Conservation (phyloP, 2,797 vertebrate species). For the Esox lucius region DNA sequence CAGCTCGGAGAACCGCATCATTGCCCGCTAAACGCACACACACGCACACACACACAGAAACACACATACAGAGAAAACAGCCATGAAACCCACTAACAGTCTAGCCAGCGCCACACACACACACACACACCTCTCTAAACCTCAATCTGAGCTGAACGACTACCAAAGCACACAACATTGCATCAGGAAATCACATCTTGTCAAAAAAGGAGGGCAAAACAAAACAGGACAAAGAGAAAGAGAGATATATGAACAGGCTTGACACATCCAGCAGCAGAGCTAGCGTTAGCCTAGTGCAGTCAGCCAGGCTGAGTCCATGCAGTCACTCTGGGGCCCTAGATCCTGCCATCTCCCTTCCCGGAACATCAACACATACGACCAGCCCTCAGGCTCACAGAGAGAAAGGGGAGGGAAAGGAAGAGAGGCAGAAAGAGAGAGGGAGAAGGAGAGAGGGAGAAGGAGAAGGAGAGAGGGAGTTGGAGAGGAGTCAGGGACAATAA, state of each 20-base stretch:
- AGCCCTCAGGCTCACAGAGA: conserved; percentile 62
- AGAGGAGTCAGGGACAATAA: conserved; percentile 56
- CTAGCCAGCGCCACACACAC: conserved; percentile 41
- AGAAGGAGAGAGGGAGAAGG: background rate
- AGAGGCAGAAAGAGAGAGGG: background rate
- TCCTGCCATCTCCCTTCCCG: conserved; percentile 73
- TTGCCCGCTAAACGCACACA: conserved; percentile 81
- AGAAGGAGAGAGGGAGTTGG: conserved; percentile 51
- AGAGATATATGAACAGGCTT: conserved; percentile 68
- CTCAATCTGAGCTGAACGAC: conserved; percentile 72
- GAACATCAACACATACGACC: conserved; percentile 74
- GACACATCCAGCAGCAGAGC: conserved; percentile 65
- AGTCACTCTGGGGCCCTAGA: conserved; percentile 68
- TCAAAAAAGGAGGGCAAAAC: conserved; percentile 43
- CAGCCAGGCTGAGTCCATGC: conserved; percentile 27
- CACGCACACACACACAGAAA: conserved; percentile 9
- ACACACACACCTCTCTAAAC: conserved; percentile 64
- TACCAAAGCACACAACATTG: conserved; percentile 67
- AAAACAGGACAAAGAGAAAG: conserved; percentile 63
- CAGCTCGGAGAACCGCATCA: conserved; percentile 99
- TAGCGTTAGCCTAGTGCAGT: conserved; percentile 74
- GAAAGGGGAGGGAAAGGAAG: no score
- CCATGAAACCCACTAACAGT: conserved; percentile 73
- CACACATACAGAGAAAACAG: conserved; percentile 59
- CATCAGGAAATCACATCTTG: conserved; percentile 60